A percentile compares a stretch with the other conserved stretches of the same genome.
Conservation (phyloP, 1,140 invertebrate species). For the Tachypleus tridentatus region DNA sequence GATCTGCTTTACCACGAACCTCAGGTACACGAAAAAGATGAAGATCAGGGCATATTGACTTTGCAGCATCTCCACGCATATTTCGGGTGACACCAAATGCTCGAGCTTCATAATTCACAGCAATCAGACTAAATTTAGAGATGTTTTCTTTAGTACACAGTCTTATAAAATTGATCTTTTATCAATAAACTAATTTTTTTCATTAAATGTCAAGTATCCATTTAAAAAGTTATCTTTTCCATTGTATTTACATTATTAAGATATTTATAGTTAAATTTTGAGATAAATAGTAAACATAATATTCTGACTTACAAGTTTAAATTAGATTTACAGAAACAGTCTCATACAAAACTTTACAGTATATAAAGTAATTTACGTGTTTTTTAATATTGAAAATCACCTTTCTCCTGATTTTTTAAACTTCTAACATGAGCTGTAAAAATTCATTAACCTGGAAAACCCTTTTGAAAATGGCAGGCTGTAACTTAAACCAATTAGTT, state of each 20-base stretch:
- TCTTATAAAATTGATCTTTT: constrained; percentile 1
- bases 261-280: no score
- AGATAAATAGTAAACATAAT: no score
- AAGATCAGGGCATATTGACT: constrained; percentile 74
- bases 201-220: neutral
- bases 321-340: no score
- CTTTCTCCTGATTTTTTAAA: no score
- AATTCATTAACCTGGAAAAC: no score
- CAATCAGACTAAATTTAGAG: constrained; percentile 63
- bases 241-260: constrained; percentile 7
- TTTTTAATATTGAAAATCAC: no score
- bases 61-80: constrained; percentile 86
- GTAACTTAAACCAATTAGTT: no score
- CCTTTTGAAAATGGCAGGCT: no score
- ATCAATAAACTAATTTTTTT: neutral
- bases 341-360: no score
- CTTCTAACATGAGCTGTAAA: no score
- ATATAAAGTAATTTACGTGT: no score
- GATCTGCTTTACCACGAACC: constrained; percentile 80
- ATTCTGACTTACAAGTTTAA: no score
- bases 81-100: constrained; percentile 73
- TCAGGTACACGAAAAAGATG: constrained; percentile 70
- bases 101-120: constrained; percentile 91
- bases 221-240: constrained; percentile 2
- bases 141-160: neutral